Evolutionary conservation across 2,113 vertebrate species (phyloP), one percentile per base, ranked within the genome.

Genomic region (Penelope pileata): DNA sequence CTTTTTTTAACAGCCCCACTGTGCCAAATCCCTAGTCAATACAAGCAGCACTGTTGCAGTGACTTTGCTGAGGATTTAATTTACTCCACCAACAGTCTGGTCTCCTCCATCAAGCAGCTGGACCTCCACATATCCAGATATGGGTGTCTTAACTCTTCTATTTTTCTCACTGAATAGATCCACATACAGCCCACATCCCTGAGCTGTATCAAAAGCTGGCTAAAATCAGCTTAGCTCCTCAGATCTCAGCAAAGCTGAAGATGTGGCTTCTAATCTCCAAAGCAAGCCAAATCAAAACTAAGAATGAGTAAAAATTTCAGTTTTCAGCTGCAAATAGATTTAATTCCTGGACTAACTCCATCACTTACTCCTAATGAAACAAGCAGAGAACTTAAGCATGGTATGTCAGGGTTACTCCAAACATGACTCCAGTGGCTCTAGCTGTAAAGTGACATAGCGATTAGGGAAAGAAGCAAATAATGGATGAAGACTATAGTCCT

Each of bases 31-130:
- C 13, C 54, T 30, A 23, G 19, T 19, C 69, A 21, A 42, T 17
- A 27, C 7, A 29, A 67, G 50, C 60, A 74, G 34, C 32, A 24
- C 34, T 30, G 17, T 6, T 45, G 16, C 56, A 0, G 0, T 23
- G 60, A 68, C 48, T 24, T 27, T 0, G 1, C 30, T 32, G 19
- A 64, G 30, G 53, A 11, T 21, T 1, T 2, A 17, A 78, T 68
- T 75, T 58, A 45, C 14, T 19, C 60, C 53, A 48, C 54, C 50
- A 58, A 12, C 30, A 34, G 4, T 12, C 59, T 38, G 15, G 1
- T 43, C 50, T 5, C 4, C 19, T 42, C 50, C 54, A 27, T 21
- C 1, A 3, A 70, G 58, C 47, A 90, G 19, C 43, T 72, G 58
- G 18, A 64, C 36, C 16, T 69, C 45, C 40, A 53, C 4, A 8